phyloP scores from a whole-genome alignment of 2,797 vertebrate genomes.

The Orestias chungarensis region DNA sequence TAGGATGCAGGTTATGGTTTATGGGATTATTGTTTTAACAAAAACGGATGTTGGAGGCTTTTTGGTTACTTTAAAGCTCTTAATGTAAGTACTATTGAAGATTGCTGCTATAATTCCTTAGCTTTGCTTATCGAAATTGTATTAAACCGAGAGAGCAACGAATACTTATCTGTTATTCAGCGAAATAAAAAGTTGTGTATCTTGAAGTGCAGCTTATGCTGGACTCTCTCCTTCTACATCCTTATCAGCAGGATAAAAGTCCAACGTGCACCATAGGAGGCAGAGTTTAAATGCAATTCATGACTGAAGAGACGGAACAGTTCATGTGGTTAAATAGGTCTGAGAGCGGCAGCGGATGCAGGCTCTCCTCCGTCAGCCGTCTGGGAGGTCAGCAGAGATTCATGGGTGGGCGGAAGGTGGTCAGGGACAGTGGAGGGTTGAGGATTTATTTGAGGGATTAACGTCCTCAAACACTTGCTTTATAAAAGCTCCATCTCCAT shows the following conservation, averaged over 20 bases:
- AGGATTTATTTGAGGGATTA: conserved; percentile 61
- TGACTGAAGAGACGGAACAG: conserved; percentile 50
- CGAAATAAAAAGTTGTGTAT: neutral
- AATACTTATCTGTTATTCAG: neutral
- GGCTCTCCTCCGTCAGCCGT: conserved; percentile 2
- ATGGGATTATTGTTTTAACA: too few relatives aligned
- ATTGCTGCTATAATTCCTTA: too few relatives aligned
- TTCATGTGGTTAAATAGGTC: conserved; percentile 40
- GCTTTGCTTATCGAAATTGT: neutral
- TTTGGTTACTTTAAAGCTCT: too few relatives aligned
- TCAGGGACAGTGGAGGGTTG: conserved; percentile 22
- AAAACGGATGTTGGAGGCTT: too few relatives aligned
- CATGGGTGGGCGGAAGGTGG: conserved; percentile 34
- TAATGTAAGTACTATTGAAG: too few relatives aligned
- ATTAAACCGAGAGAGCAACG: neutral
- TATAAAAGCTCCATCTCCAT: conserved; percentile 68
- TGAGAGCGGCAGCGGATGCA: conserved; percentile 14
- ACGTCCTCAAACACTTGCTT: conserved; percentile 64
- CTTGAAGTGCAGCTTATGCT: neutral
- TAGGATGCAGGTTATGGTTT: too few relatives aligned
- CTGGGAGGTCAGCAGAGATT: conserved; percentile 50
- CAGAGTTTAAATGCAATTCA: conserved; percentile 31
- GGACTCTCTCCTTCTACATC: conserved; percentile 22
- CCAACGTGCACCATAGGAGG: too few relatives aligned
- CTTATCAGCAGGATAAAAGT: conserved; percentile 30